A percentile compares a stretch with the other conserved stretches of the same genome.
phyloP scores from a whole-genome alignment of 2,113 vertebrate species.

The Entelurus aequoreus region DNA sequence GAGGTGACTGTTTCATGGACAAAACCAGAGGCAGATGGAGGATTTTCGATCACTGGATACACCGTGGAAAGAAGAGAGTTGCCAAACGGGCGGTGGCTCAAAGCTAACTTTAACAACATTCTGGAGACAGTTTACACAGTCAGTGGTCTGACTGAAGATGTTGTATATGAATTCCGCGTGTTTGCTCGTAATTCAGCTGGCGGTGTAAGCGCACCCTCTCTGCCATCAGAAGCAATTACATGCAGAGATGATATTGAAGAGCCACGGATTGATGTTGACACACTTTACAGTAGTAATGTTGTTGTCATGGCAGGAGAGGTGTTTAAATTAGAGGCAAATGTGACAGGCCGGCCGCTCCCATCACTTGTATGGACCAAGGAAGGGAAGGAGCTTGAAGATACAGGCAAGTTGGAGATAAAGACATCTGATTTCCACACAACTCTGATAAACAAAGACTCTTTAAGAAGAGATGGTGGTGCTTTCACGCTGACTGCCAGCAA shows the following conservation, averaged over 20 bases:
- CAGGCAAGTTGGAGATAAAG: slow-evolving; percentile 90
- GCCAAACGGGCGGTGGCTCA: slow-evolving; percentile 94
- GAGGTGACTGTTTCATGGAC: slow-evolving; percentile 90
- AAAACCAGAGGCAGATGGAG: slow-evolving; percentile 94
- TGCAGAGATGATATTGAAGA: slow-evolving; percentile 95
- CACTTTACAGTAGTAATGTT: slow-evolving; percentile 83
- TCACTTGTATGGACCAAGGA: slow-evolving; percentile 92
- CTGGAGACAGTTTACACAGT: slow-evolving; percentile 91
- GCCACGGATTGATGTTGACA: slow-evolving; percentile 86
- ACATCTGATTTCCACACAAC: slow-evolving; percentile 85
- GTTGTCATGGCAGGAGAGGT: slow-evolving; percentile 89
- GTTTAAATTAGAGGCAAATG: slow-evolving; percentile 89
- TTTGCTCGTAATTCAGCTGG: slow-evolving; percentile 93
- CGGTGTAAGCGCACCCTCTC: slow-evolving; percentile 88
- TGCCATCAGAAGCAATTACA: slow-evolving; percentile 85
- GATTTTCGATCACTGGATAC: slow-evolving; percentile 95
- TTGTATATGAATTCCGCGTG: slow-evolving; percentile 93
- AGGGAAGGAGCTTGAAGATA: slow-evolving; percentile 89
- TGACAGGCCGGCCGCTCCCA: slow-evolving; percentile 87
- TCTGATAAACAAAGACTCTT: slow-evolving; percentile 87
- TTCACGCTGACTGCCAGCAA: slow-evolving; percentile 90
- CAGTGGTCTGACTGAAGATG: slow-evolving; percentile 91
- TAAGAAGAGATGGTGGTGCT: slow-evolving; percentile 85
- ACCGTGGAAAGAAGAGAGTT: slow-evolving; percentile 91
- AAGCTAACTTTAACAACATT: slow-evolving; percentile 97